Evolutionary conservation across 2,888 invertebrate genomes (phyloP), one percentile per base, ranked within the genome.

Genomic region (Andrena hattorfiana): DNA sequence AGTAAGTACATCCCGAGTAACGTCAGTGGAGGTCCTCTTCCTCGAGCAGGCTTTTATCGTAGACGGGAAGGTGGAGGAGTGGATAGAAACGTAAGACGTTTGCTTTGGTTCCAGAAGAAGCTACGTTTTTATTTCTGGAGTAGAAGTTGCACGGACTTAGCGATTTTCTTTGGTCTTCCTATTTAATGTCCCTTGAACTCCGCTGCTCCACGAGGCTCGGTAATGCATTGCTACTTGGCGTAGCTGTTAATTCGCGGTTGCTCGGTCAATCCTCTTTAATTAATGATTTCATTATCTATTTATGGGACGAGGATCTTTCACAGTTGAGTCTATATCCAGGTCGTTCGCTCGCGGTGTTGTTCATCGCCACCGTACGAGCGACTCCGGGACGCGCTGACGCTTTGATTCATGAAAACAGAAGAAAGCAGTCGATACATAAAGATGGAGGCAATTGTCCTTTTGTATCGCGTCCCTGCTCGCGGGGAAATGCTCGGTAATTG

Each of bases 301-400:
- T 80, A 76, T 76, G 69, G 75, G 80, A 72, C 74, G 79, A 51
- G 66, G 49, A 62, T 71, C 69, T 73, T 86, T 88, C 76, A 87
- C 84, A 82, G 68, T 80, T 60, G 77, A 80, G 63, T 49, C 74
- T 86, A 80, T 71, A 87, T 86, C 82, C 82, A 77, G 88, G 86
- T 88, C 84, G 79, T 75, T 77, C 68, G 86, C 78, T 77, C 60
- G 68, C 42, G 74, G 81, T 81, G 83, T 85, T 72, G 66, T 74
- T 77, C 71, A 59, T 66, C 78, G 67, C 20, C 60, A 74, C 8
- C 54, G 77, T 48, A 63, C 20, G 28, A 54, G 48, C 54, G 59
- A 42, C 8, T 48, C 35, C 51, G 28, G 16, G 35, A 32, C 13
- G 6, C 32, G 28, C 42, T 7, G 16, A 13, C 64, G 64, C 72